Base-by-base conservation (phyloP, 2,797 vertebrate genomes). In the Enteromius radiatus region DNA sequence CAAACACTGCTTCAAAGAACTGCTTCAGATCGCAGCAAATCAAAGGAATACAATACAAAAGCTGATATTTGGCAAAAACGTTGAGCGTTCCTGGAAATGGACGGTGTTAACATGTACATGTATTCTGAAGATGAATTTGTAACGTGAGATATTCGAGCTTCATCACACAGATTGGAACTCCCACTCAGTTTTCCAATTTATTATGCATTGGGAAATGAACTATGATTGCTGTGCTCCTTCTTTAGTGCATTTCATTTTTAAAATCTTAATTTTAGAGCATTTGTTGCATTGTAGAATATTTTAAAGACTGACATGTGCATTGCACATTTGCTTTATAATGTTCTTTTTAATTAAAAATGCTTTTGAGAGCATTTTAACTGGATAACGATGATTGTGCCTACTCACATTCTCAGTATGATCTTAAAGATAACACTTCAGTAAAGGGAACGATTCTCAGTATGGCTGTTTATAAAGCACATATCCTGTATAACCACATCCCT, bases 71-170 rank as follows among this genome's bases (percentile, higher is more conserved):
- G 73, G 52, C 47, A 17, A 59, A 71, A 59, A 59, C 15, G 73
- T 17, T 3, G 49, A 56, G 38, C 36, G 52, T 76, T 76, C 52
- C 36, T 59, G 73, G 73, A 76, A 76, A 59, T 26, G 73, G 73
- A 28, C 14, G 5, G 19, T 8, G 49, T 54, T 54, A 74, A 36
- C 41, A 14, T 41, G 52, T 56, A 26, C n/a, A 5, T 52, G 28
- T 10, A 36, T 52, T 78, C 61, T 49, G 45, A 36, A 47, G 61
- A 64, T 78, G 59, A 78, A 78, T 78, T 78, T 67, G 76, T 78
- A 33, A 65, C 15, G 43, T 67, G 61, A 78, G 28, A 78, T 36
- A 38, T 67, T 17, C 28, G 5, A 38, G 43, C 21, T 78, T 76
- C 59, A 49, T 78, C 41, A 17, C 76, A 33, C 21, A 78, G 61